These are phyloP conservation scores for Nemurella pictetii DNA, from an alignment of 2,888 invertebrate genomes.

Conservation along the genomic window DNA sequence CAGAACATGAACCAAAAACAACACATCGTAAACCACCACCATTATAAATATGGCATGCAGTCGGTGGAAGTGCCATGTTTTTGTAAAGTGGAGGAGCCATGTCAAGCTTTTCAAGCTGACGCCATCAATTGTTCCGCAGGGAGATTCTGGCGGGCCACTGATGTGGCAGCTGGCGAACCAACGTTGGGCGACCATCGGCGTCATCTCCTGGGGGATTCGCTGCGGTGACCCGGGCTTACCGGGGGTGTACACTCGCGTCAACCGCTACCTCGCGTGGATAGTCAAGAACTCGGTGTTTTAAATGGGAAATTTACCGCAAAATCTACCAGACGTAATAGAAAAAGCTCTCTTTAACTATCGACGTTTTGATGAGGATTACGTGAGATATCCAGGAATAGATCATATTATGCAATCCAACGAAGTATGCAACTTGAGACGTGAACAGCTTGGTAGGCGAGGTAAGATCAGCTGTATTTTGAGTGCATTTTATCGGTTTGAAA, in stretches of 20 bases:
- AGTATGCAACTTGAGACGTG: not conserved
- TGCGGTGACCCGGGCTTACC: constrained; percentile 77
- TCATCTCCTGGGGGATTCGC: constrained; percentile 84
- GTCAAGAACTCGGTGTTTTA: constrained; percentile 54
- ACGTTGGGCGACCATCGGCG: constrained; percentile 76
- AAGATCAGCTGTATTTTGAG: too few species aligned
- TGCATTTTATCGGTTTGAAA: too few species aligned
- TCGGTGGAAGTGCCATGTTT: not conserved
- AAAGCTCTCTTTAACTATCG: too few species aligned
- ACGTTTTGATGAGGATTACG: too few species aligned
- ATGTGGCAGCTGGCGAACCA: constrained; percentile 72
- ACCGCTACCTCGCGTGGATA: constrained; percentile 73
- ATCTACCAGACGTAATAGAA: too few species aligned
- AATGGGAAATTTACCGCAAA: too few species aligned
- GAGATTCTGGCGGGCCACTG: constrained; percentile 84
- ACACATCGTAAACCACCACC: too few species aligned
- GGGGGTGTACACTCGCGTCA: constrained; percentile 78
- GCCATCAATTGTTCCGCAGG: constrained; percentile 54
- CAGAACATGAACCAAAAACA: too few species aligned
- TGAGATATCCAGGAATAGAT: too few species aligned
- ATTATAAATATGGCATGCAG: too few species aligned
- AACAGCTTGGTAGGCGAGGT: not conserved
- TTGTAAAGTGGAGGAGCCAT: not conserved
- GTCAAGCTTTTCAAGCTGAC: not conserved
- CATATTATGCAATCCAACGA: too few species aligned